Evolutionary conservation across 2,797 vertebrate species (phyloP), one percentile per base, ranked within the genome.

Genomic region (Nannoperca australis): DNA sequence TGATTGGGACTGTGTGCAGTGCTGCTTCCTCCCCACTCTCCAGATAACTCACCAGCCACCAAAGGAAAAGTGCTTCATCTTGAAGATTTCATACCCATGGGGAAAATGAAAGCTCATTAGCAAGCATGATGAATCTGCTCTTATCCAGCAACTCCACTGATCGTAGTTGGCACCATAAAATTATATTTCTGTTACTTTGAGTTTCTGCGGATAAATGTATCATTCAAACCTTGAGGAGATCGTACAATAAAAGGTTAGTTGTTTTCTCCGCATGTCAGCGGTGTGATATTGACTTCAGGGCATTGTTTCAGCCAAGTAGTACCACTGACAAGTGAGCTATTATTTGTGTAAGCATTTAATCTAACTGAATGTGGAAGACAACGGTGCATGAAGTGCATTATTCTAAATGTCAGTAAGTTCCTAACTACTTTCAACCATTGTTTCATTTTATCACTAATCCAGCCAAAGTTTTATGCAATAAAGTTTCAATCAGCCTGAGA

Each of bases 1-100:
- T 67, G 60, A 85, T 60, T 78, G 81, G 76, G 85, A 91, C 84
- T 77, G 53, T 87, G 88, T 72, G 82, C 83, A 78, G 86, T 83
- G 83, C 85, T 66, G 74, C 76, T 73, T 76, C 72, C 49, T 70
- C 72, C 62, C 80, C 34, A 14, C 44, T 73, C 61, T 62, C 70
- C 47, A 63, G 78, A 87, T 89, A 81, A 92, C 86, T 89, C 69
- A 62, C 45, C 59, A 76, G 78, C 58, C 63, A 83, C 75, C 55
- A 70, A 75, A 68, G 44, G 32, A 79, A 80, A 81, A 76, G 45
- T 54, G 64, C 78, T 78, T 89, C 53, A 83, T 81, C 63, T 83
- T 66, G 62, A 71, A 51, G 66, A 83, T 76, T 81, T 88, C 69
- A 70, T 81, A 80, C 47, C 81, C 65, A 69, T 20, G 42, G 71